Percentiles rank a stretch among this genome's conserved stretches.
Conservation (phyloP, 2,113 vertebrate species). For the Catharus fuscescens region DNA sequence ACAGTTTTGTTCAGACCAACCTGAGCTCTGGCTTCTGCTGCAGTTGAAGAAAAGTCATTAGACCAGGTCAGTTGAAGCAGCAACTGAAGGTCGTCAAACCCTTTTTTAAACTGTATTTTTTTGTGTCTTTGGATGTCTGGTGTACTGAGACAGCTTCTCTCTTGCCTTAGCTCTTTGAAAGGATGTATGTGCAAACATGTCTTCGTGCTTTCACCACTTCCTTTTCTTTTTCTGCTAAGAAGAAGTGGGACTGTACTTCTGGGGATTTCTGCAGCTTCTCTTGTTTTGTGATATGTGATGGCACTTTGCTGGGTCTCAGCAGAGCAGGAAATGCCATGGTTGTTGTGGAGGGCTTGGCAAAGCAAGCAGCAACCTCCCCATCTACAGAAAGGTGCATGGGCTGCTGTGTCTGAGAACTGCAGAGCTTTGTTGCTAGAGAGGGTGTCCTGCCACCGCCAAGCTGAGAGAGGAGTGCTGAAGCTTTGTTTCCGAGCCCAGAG, state of each 20-base stretch:
- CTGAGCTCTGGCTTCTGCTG: neutral
- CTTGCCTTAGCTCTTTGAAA: neutral
- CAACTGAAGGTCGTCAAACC: neutral
- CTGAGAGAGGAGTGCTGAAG: neutral
- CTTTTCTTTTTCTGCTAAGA: conserved; percentile 36
- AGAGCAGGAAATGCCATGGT: accelerated
- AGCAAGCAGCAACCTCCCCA: neutral
- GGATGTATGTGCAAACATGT: neutral
- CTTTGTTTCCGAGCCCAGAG: neutral
- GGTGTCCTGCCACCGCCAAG: accelerated
- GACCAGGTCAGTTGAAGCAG: neutral
- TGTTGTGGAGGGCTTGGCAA: neutral
- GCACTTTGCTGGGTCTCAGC: accelerated
- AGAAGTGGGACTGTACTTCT: neutral
- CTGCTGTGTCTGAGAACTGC: neutral
- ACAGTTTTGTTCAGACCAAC: neutral
- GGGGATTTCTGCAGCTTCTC: neutral
- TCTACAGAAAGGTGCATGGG: neutral
- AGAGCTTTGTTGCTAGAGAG: neutral
- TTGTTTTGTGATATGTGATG: accelerated
- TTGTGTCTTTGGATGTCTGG: neutral
- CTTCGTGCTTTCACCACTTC: conserved; percentile 25
- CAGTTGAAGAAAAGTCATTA: neutral
- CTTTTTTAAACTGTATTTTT: neutral
- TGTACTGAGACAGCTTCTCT: neutral